Percentiles rank a stretch among this genome's conserved stretches.
These are phyloP conservation scores for Hippocampus kuda DNA, from an alignment of 2,797 vertebrate genomes.

Conservation along the genomic window DNA sequence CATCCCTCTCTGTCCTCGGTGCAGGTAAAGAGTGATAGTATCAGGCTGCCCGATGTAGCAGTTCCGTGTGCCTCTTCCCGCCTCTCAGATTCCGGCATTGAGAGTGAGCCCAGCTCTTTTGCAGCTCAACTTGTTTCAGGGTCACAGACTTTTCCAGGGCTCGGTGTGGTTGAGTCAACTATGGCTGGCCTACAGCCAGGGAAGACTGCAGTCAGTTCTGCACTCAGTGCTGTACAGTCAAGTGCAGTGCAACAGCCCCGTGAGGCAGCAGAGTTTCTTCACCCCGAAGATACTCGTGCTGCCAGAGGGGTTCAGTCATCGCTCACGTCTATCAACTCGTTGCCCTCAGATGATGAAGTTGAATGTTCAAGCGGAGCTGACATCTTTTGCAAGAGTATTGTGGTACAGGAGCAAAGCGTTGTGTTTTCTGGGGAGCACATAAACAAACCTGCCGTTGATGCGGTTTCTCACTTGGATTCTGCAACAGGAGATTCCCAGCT, in stretches of 20 bases:
- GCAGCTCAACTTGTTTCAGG: constrained; percentile 74
- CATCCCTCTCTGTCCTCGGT: constrained; percentile 42
- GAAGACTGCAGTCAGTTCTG: constrained; percentile 52
- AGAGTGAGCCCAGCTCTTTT: constrained; percentile 93
- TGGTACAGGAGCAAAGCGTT: constrained; percentile 75
- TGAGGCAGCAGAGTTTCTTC: constrained; percentile 64
- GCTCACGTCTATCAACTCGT: constrained; percentile 93
- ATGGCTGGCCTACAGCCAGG: constrained; percentile 59
- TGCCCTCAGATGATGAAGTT: constrained; percentile 88
- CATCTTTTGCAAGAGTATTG: constrained; percentile 52
- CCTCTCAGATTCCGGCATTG: constrained; percentile 95
- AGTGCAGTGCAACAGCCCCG: constrained; percentile 66
- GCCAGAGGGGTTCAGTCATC: constrained; percentile 94
- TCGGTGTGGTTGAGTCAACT: constrained; percentile 49
- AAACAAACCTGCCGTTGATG: constrained; percentile 19
- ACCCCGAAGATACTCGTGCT: constrained; percentile 80
- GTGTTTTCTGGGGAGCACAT: constrained; percentile 68
- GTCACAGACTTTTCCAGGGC: constrained; percentile 61
- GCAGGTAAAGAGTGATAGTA: constrained; percentile 66
- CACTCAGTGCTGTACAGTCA: constrained; percentile 51
- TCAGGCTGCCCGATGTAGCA: constrained; percentile 59
- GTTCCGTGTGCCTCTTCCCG: constrained; percentile 76
- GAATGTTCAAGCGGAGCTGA: constrained; percentile 67
- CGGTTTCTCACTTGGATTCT: constrained; percentile 13
- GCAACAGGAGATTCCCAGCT: constrained; percentile 23